These are phyloP conservation scores for Synanthedon myopaeformis DNA, from an alignment of 2,888 invertebrate genomes.

Conservation along the genomic window DNA sequence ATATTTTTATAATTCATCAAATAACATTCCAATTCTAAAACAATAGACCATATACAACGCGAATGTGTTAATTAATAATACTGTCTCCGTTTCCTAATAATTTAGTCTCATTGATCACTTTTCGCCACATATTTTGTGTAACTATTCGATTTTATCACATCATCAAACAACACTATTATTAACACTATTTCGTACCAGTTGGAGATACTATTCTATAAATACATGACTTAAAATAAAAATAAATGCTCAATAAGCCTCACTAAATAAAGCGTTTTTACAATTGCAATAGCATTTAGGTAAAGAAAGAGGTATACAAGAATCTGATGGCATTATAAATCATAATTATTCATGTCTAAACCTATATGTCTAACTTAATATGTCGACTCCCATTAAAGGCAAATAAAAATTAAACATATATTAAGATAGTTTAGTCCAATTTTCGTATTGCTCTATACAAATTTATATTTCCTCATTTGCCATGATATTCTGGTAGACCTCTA, in stretches of 20 bases:
- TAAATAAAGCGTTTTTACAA: conserved; percentile 30
- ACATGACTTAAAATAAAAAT: conserved; percentile 44
- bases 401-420: too few relatives aligned
- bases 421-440: too few relatives aligned
- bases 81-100: conserved; percentile 10
- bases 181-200: conserved; percentile 21
- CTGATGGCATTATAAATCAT: too few relatives aligned
- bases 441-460: too few relatives aligned
- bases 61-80: conserved; percentile 25
- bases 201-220: conserved; percentile 33
- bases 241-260: conserved; percentile 64
- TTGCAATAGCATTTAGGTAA: not conserved
- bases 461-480: too few relatives aligned
- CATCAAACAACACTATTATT: conserved; percentile 11
- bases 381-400: too few relatives aligned
- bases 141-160: not conserved
- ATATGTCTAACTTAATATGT: too few relatives aligned
- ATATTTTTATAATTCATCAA: too few relatives aligned
- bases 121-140: too few relatives aligned
- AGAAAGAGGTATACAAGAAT: not conserved
- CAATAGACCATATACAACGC: not conserved
- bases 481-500: too few relatives aligned
- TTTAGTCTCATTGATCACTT: not conserved
- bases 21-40: not conserved
- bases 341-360: too few relatives aligned